A percentile compares a stretch with the other conserved stretches of the same genome.
Evolutionary conservation across 2,113 vertebrate species (phyloP).

Genomic region (Garra rufa): DNA sequence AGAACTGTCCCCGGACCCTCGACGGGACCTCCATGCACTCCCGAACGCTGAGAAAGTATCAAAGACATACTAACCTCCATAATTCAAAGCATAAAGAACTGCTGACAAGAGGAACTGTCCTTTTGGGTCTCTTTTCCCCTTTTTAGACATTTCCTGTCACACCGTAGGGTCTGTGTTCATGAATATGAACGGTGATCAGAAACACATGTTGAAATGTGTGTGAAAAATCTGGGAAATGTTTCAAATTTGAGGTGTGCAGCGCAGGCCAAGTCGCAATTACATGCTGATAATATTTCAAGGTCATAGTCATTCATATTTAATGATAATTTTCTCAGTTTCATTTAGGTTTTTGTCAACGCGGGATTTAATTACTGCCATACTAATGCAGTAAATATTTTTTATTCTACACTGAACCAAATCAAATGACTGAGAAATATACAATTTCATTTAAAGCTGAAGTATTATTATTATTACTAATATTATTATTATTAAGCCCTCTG

Average conservation of each 20-base stretch:
- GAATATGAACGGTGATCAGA: slow-evolving; percentile 49
- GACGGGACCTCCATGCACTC: slow-evolving; percentile 14
- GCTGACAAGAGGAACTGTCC: slow-evolving; percentile 52
- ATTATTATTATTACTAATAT: background rate
- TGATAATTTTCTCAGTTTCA: background rate
- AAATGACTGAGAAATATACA: background rate
- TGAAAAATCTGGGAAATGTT: slow-evolving; percentile 35
- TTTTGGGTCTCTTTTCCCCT: slow-evolving; percentile 40
- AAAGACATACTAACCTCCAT: slow-evolving; percentile 43
- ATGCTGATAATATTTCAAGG: slow-evolving; percentile 14
- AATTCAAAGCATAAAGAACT: slow-evolving; percentile 48
- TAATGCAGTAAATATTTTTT: background rate
- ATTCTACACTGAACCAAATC: background rate
- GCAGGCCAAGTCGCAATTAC: slow-evolving; percentile 26
- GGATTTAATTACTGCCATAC: background rate
- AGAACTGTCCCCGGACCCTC: background rate
- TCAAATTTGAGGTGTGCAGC: slow-evolving; percentile 33
- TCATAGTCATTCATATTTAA: slow-evolving; percentile 10
- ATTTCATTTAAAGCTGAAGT: background rate
- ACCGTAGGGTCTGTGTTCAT: slow-evolving; percentile 41
- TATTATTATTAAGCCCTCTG: background rate
- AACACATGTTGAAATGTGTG: slow-evolving; percentile 57
- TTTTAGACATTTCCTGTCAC: slow-evolving; percentile 51
- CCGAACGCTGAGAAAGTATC: slow-evolving; percentile 37
- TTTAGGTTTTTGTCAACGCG: background rate